Evolutionary conservation across 2,797 vertebrate species (phyloP), one percentile per base, ranked within the genome.

Genomic region (Chelmon rostratus): DNA sequence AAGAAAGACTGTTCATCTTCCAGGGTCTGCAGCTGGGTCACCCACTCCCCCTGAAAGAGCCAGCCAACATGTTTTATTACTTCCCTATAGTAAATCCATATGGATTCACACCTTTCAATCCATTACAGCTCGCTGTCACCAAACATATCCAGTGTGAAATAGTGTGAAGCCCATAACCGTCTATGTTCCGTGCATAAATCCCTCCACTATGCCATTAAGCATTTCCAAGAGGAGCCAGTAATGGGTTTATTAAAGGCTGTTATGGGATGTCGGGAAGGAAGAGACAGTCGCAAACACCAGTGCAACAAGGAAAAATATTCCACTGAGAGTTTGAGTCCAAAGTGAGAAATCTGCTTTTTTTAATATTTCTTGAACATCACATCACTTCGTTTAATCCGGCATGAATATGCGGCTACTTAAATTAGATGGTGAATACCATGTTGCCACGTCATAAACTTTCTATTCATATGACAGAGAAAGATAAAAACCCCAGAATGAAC

Each of bases 131-230:
- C 10, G 31, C 88, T 86, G 82, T 86, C 88, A 91, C 87, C 81
- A 90, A 90, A 92, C 84, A 89, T 78, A 88, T 91, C 81, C 73
- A 79, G 82, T 84, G 85, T 87, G 82, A 90, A 89, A 88, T 73
- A 87, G 66, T 76, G 86, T 89, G 83, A 90, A 86, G 78, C 67
- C 47, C 37, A 57, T 74, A 86, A 74, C 78, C 72, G 65, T 63
- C 47, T 37, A 44, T 69, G 76, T 78, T 87, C 76, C 62, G 25
- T 79, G 72, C 81, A 86, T 83, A 88, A 84, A 90, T 89, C 79
- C 80, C 33, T 23, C 40, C 77, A 73, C 65, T 64, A 46, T 65
- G 67, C 64, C 44, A 76, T 81, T 83, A 79, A 81, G 81, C 46
- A 65, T 86, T 74, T 87, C 35, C 47, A 82, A 71, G 33, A 78